A percentile compares a stretch with the other conserved stretches of the same genome.
Conservation (phyloP, 2,888 invertebrate species). For the Platypus cylindrus region DNA sequence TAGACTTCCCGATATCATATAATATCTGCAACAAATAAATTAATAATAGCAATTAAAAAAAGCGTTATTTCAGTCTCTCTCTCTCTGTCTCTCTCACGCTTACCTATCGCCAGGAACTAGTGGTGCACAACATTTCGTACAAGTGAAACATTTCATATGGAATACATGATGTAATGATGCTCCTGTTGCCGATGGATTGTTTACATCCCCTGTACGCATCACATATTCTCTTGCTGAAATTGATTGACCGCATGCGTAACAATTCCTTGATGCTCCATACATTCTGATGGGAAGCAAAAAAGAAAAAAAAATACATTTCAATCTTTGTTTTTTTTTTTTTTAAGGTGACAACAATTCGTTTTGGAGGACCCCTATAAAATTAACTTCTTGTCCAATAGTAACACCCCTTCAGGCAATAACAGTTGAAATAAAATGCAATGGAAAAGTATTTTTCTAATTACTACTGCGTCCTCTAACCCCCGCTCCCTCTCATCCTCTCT, state of each 20-base stretch:
- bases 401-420: too few relatives aligned
- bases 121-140: conserved; percentile 83
- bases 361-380: too few relatives aligned
- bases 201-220: conserved; percentile 52
- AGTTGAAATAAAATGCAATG: too few relatives aligned
- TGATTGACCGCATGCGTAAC: conserved; percentile 82
- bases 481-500: conserved; percentile 2
- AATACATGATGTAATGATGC: conserved; percentile 61
- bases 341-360: too few relatives aligned
- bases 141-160: conserved; percentile 92
- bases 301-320: too few relatives aligned
- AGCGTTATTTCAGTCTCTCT: conserved; percentile 34
- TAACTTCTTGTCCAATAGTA: too few relatives aligned
- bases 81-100: conserved; percentile 3
- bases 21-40: conserved; percentile 63
- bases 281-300: too few relatives aligned
- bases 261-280: conserved; percentile 81
- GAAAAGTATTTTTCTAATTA: too few relatives aligned
- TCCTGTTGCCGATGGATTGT: conserved; percentile 37
- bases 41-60: too few relatives aligned
- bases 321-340: too few relatives aligned
- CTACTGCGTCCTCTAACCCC: conserved; percentile 1
- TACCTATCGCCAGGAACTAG: conserved; percentile 71
- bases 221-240: conserved; percentile 91
- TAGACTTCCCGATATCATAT: conserved; percentile 78